Evolutionary conservation across 1,140 invertebrate species (phyloP).

Genomic region (Drosophila bocqueti): DNA sequence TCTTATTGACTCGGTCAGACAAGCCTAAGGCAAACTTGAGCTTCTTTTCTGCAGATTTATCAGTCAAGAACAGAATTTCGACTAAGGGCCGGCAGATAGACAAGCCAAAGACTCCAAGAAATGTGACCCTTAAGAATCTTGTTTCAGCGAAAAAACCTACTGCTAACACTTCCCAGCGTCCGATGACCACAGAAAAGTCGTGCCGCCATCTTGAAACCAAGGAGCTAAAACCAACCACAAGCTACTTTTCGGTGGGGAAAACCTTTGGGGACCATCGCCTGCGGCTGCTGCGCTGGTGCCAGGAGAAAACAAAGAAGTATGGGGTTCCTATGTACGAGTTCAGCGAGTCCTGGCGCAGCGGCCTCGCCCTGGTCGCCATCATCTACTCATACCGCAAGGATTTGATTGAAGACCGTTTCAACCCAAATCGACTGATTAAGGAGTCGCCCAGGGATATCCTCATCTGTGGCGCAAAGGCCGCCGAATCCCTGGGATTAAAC

Average conservation of each 20-base stretch:
- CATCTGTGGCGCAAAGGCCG: slow-evolving; percentile 2
- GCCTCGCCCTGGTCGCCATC: slow-evolving; percentile 58
- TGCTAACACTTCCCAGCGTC: too few relatives aligned
- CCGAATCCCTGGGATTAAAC: slow-evolving; percentile 24
- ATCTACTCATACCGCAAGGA: slow-evolving; percentile 48
- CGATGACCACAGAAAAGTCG: neutral
- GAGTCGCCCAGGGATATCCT: slow-evolving; percentile 20
- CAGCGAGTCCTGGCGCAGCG: slow-evolving; percentile 46
- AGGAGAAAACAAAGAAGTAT: slow-evolving; percentile 36
- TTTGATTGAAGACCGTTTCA: slow-evolving; percentile 24
- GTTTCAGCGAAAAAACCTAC: too few relatives aligned
- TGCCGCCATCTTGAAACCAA: neutral
- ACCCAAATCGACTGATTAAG: neutral
- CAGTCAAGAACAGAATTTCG: neutral
- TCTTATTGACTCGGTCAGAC: neutral
- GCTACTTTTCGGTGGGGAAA: slow-evolving; percentile 20
- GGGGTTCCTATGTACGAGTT: slow-evolving; percentile 72
- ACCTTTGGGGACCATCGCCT: slow-evolving; percentile 45
- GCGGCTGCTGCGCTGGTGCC: slow-evolving; percentile 25
- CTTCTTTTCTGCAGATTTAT: neutral
- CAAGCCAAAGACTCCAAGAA: neutral
- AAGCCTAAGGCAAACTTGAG: neutral
- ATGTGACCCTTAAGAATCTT: neutral
- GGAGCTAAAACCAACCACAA: neutral
- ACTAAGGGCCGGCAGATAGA: neutral